A percentile compares a stretch with the other conserved stretches of the same genome.
Evolutionary conservation across 2,797 vertebrate genomes (phyloP).

Genomic region (Chloroceryle amazona): DNA sequence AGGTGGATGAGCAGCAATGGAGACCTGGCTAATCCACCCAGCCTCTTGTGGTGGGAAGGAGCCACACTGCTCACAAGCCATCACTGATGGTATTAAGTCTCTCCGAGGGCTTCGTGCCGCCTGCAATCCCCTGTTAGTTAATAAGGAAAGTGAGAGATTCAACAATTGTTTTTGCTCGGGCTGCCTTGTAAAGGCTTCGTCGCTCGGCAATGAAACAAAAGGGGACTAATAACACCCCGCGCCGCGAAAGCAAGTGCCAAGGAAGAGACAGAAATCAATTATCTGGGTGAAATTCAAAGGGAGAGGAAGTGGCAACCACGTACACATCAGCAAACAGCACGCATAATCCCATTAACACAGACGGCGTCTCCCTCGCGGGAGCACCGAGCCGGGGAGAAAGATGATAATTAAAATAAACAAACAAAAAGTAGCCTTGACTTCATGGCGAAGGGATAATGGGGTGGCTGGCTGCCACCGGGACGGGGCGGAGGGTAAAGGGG

Average conservation of each 20-base stretch:
- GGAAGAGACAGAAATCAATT: slow-evolving; percentile 83
- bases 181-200: slow-evolving; percentile 81
- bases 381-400: slow-evolving; percentile 25
- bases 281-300: slow-evolving; percentile 76
- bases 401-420: slow-evolving; percentile 82
- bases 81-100: slow-evolving; percentile 52
- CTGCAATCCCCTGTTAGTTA: slow-evolving; percentile 76
- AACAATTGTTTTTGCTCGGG: slow-evolving; percentile 81
- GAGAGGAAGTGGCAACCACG: slow-evolving; percentile 5
- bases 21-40: slow-evolving; percentile 53
- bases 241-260: slow-evolving; percentile 72
- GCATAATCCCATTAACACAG: slow-evolving; percentile 79
- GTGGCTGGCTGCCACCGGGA: neutral
- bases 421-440: slow-evolving; percentile 40
- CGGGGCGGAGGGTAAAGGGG: neutral
- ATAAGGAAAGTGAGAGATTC: slow-evolving; percentile 79
- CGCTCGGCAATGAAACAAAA: slow-evolving; percentile 80
- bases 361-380: slow-evolving; percentile 12
- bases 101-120: slow-evolving; percentile 65
- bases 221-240: slow-evolving; percentile 78
- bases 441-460: neutral
- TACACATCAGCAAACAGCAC: slow-evolving; percentile 59
- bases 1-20: neutral
- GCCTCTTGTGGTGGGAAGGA: slow-evolving; percentile 57
- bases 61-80: slow-evolving; percentile 64